phyloP scores from a whole-genome alignment of 2,888 invertebrate species.

The Oscheius myriophilus region DNA sequence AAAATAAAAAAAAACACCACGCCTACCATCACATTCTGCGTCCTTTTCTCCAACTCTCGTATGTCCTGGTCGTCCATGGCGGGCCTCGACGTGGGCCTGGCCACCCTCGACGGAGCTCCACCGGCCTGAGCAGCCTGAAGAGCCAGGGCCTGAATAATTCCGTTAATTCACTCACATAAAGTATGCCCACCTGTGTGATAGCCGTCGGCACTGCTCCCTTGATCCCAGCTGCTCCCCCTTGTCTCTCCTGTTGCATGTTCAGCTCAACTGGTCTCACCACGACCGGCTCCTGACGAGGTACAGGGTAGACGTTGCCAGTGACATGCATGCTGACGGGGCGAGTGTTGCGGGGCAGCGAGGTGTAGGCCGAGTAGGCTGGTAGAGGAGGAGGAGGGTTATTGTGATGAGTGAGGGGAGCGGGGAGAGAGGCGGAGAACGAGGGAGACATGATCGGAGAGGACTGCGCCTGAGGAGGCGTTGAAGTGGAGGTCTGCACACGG shows the following conservation, averaged over 20 bases:
- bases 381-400: conserved; percentile 13
- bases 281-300: conserved; percentile 24
- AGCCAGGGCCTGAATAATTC: conserved; percentile 37
- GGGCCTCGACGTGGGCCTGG: conserved; percentile 33
- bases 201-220: conserved; percentile 51
- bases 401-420: conserved; percentile 2
- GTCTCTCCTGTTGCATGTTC: background rate
- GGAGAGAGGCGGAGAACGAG: conserved; percentile 11
- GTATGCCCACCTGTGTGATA: conserved; percentile 38
- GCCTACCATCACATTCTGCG: conserved; percentile 34
- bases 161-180: background rate
- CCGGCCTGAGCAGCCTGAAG: conserved; percentile 33
- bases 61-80: conserved; percentile 34
- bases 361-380: background rate
- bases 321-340: conserved; percentile 43
- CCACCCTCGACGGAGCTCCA: conserved; percentile 27
- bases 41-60: conserved; percentile 42
- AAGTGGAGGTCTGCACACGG: conserved; percentile 13
- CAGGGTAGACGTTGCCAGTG: conserved; percentile 19
- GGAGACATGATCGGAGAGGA: conserved; percentile 20
- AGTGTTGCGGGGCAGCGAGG: conserved; percentile 17
- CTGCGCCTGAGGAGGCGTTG: conserved; percentile 28
- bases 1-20: background rate
- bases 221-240: conserved; percentile 10
- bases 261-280: background rate